A percentile compares a stretch with the other conserved stretches of the same genome.
These are phyloP conservation scores for Thalassarche chlororhynchos DNA, from an alignment of 2,113 vertebrate genomes.

Conservation along the genomic window DNA sequence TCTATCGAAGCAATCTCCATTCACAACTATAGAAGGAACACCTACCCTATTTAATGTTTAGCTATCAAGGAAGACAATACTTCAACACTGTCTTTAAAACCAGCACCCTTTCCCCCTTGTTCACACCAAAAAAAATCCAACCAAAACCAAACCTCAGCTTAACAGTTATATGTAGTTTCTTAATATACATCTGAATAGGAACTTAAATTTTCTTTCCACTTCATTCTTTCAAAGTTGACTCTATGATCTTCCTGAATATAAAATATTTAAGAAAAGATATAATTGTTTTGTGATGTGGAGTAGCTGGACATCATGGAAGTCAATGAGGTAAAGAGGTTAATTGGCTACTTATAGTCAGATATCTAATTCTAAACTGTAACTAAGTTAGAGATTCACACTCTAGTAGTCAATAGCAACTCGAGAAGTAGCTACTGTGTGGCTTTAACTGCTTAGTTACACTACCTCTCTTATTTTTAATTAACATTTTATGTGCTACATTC, in stretches of 20 bases:
- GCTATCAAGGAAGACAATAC: background rate
- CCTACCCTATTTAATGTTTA: background rate
- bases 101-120: background rate
- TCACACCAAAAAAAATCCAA: background rate
- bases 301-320: background rate
- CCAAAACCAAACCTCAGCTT: background rate
- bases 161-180: background rate
- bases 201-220: background rate
- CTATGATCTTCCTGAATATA: background rate
- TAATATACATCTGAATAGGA: background rate
- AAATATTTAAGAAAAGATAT: background rate
- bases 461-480: background rate
- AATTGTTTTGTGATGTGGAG: background rate
- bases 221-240: background rate
- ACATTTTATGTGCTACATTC: background rate
- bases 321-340: background rate
- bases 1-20: background rate
- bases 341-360: background rate
- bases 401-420: background rate
- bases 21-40: background rate
- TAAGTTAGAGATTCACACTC: background rate
- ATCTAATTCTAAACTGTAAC: background rate
- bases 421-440: background rate
- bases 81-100: background rate
- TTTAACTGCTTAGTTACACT: background rate